A percentile compares a stretch with the other conserved stretches of the same genome.
Evolutionary conservation across 2,888 invertebrate species (phyloP).

Genomic region (Orgyia antiqua): DNA sequence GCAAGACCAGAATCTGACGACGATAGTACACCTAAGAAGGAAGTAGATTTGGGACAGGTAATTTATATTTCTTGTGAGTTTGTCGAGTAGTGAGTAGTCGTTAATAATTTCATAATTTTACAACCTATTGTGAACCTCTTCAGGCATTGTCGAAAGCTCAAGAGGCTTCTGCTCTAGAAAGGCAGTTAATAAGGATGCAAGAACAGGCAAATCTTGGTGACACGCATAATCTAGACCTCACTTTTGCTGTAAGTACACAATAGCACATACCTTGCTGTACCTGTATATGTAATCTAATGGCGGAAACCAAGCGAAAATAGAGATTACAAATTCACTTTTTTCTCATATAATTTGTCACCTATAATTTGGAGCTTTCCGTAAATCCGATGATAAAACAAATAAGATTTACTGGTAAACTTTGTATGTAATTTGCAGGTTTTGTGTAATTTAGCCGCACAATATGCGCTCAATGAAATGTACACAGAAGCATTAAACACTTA

Average conservation of each 20-base stretch:
- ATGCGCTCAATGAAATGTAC: constrained; percentile 95
- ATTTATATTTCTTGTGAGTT: constrained; percentile 8
- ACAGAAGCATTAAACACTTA: constrained; percentile 98
- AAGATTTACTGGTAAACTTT: too few species aligned
- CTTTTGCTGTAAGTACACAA: constrained; percentile 87
- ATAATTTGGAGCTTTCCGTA: too few species aligned
- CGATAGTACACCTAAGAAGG: constrained; percentile 41
- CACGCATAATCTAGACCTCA: constrained; percentile 95
- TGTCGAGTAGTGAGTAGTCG: too few species aligned
- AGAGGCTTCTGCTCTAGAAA: constrained; percentile 96
- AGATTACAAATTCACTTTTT: too few species aligned
- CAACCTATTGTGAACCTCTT: not conserved
- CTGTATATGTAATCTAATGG: too few species aligned
- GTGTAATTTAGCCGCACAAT: constrained; percentile 97
- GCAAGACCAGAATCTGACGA: constrained; percentile 51
- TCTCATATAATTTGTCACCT: too few species aligned
- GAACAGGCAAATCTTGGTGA: constrained; percentile 95
- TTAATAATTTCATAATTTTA: too few species aligned
- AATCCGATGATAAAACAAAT: too few species aligned
- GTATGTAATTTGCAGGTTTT: constrained; percentile 90
- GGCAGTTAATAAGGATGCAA: constrained; percentile 91
- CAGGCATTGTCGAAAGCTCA: constrained; percentile 93
- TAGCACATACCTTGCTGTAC: too few species aligned
- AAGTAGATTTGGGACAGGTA: constrained; percentile 56
- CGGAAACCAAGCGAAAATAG: too few species aligned